Evolutionary conservation across 1,140 invertebrate species (phyloP).

Genomic region (Drosophila cardini): DNA sequence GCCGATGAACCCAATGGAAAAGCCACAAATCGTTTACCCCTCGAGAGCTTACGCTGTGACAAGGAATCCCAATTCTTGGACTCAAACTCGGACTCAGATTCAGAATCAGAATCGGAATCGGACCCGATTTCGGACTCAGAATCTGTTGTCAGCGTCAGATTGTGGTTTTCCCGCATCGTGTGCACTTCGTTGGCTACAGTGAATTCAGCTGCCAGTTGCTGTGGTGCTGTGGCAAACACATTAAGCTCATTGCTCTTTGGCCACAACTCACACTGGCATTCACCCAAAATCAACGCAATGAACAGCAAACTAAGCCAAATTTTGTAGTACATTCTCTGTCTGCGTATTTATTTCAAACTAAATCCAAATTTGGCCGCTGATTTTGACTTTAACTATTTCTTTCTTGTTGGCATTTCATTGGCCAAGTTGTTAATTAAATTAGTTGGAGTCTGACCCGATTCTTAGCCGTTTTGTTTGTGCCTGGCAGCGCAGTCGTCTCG

Average conservation of each 20-base stretch:
- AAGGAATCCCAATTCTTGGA: constrained; percentile 1
- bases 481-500: not conserved
- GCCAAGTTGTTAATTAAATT: constrained; percentile 72
- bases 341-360: constrained; percentile 50
- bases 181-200: constrained; percentile 29
- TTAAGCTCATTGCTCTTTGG: constrained; percentile 30
- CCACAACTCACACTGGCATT: constrained; percentile 41
- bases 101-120: too few species aligned
- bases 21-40: constrained; percentile 82
- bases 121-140: not conserved
- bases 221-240: constrained; percentile 37
- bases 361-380: constrained; percentile 53
- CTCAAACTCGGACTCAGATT: too few species aligned
- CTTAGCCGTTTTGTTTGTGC: not conserved
- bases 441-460: constrained; percentile 53
- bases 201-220: constrained; percentile 5
- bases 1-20: constrained; percentile 84
- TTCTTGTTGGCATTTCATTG: constrained; percentile 30
- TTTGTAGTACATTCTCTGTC: constrained; percentile 47
- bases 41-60: constrained; percentile 70
- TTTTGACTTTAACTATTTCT: constrained; percentile 21
- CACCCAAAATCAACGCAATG: constrained; percentile 43
- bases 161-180: constrained; percentile 45
- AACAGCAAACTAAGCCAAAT: constrained; percentile 41
- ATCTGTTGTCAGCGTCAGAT: constrained; percentile 59